A percentile compares a stretch with the other conserved stretches of the same genome.
These are phyloP conservation scores for Epinephelus malabaricus DNA, from an alignment of 2,797 vertebrate species.

Conservation along the genomic window DNA sequence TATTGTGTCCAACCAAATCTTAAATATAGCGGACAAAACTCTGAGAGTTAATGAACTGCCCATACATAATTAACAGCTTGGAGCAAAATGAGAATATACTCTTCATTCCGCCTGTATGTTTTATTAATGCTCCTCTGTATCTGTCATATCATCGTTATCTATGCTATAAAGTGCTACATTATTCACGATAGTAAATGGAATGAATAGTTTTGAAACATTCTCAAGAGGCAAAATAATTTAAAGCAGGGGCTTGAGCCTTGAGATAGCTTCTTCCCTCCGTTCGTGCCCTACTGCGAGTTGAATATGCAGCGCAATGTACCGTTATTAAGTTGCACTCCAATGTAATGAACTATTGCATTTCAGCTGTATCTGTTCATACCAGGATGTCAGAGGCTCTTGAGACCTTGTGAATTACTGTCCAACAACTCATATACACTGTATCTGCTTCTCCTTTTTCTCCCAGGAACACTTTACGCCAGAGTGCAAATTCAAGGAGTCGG, in stretches of 20 bases:
- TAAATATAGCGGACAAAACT: constrained; percentile 36
- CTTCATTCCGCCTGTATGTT: constrained; percentile 66
- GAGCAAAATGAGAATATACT: constrained; percentile 62
- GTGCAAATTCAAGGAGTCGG: constrained; percentile 99
- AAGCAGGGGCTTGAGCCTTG: constrained; percentile 25
- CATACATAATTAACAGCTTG: constrained; percentile 72
- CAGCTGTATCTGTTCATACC: constrained; percentile 36
- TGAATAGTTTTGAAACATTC: constrained; percentile 57
- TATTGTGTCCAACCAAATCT: constrained; percentile 28
- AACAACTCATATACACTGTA: constrained; percentile 38
- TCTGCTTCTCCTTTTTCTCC: constrained; percentile 50
- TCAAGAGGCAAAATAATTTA: constrained; percentile 33
- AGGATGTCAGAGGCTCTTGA: constrained; percentile 40
- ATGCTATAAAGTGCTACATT: constrained; percentile 68
- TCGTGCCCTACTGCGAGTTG: constrained; percentile 5
- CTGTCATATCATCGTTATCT: constrained; percentile 68
- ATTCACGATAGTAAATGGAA: constrained; percentile 71
- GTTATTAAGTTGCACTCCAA: constrained; percentile 37
- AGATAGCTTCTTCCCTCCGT: constrained; percentile 23
- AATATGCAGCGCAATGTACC: not conserved
- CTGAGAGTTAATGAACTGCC: constrained; percentile 56
- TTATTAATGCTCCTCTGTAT: constrained; percentile 74
- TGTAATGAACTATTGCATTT: constrained; percentile 59
- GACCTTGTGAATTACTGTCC: constrained; percentile 45
- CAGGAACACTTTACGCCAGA: constrained; percentile 99